Evolutionary conservation across 1,140 invertebrate genomes (phyloP).

Genomic region (Camponotus floridanus): DNA sequence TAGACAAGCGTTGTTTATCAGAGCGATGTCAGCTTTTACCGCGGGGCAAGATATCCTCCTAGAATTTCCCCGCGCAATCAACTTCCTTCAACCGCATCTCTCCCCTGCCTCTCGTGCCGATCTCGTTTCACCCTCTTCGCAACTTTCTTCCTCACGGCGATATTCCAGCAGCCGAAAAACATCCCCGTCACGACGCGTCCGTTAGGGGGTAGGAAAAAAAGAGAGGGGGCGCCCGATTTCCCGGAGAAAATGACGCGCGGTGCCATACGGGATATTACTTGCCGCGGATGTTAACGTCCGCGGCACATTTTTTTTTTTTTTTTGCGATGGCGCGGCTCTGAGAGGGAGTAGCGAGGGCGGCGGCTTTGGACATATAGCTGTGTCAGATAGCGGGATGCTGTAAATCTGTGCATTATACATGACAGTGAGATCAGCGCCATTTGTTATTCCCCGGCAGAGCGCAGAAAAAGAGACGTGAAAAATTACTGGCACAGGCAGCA

Average conservation of each 20-base stretch:
- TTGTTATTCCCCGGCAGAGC: slow-evolving; percentile 66
- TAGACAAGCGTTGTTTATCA: slow-evolving; percentile 75
- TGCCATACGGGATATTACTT: slow-evolving; percentile 74
- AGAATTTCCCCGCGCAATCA: slow-evolving; percentile 71
- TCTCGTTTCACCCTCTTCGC: slow-evolving; percentile 67
- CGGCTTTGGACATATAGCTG: slow-evolving; percentile 64
- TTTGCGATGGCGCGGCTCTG: slow-evolving; percentile 13
- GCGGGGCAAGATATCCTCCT: slow-evolving; percentile 55
- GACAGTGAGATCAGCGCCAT: slow-evolving; percentile 75
- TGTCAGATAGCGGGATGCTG: slow-evolving; percentile 75
- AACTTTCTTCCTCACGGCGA: slow-evolving; percentile 58
- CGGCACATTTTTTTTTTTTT: slow-evolving; percentile 66
- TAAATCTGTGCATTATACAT: slow-evolving; percentile 79
- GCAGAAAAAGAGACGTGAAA: slow-evolving; percentile 70
- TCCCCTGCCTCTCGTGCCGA: slow-evolving; percentile 7
- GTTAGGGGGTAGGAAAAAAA: slow-evolving; percentile 55
- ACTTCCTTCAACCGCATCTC: slow-evolving; percentile 18
- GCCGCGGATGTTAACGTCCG: slow-evolving; percentile 79
- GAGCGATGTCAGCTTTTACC: slow-evolving; percentile 68
- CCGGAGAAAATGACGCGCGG: slow-evolving; percentile 74
- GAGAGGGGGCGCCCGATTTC: slow-evolving; percentile 62
- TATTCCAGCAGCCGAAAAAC: slow-evolving; percentile 62
- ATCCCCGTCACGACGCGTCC: slow-evolving; percentile 66
- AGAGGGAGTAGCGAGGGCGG: background rate
- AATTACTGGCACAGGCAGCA: slow-evolving; percentile 70